These are phyloP conservation scores for Eupithecia exiguata DNA, from an alignment of 2,888 invertebrate genomes.

Conservation along the genomic window DNA sequence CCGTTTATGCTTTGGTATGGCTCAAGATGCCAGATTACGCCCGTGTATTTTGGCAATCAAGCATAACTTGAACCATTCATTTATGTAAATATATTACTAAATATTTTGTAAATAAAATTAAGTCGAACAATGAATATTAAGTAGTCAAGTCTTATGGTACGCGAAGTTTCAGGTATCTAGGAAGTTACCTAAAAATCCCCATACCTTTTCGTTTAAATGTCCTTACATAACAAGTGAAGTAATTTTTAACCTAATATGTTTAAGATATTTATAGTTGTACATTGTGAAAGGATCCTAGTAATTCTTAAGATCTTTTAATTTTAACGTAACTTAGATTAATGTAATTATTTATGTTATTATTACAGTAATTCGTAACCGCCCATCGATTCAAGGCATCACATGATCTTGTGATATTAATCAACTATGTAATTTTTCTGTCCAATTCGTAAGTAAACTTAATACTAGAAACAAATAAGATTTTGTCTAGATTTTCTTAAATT, in stretches of 20 bases:
- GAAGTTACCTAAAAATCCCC: constrained; percentile 43
- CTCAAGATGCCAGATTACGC: neutral
- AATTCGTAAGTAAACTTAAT: constrained; percentile 53
- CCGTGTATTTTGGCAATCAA: constrained; percentile 18
- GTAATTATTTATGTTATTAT: constrained; percentile 59
- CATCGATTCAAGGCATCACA: constrained; percentile 61
- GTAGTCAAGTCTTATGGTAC: constrained; percentile 39
- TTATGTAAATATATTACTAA: constrained; percentile 45
- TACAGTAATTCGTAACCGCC: constrained; percentile 49
- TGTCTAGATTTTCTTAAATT: constrained; percentile 53
- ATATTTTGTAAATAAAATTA: constrained; percentile 46
- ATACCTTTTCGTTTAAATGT: constrained; percentile 26
- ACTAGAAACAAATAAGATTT: constrained; percentile 48
- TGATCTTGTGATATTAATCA: constrained; percentile 47
- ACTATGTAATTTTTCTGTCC: constrained; percentile 51
- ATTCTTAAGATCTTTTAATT: constrained; percentile 66
- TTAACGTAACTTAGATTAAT: constrained; percentile 54
- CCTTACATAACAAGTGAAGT: constrained; percentile 53
- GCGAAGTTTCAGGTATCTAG: constrained; percentile 31
- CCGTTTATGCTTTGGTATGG: neutral
- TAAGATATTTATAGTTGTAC: constrained; percentile 62
- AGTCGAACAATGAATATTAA: constrained; percentile 36
- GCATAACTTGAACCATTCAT: constrained; percentile 14
- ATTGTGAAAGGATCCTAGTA: constrained; percentile 79
- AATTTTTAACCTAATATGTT: constrained; percentile 49